Base-by-base conservation (phyloP, 2,797 vertebrate species). In the Rhinophrynus dorsalis region DNA sequence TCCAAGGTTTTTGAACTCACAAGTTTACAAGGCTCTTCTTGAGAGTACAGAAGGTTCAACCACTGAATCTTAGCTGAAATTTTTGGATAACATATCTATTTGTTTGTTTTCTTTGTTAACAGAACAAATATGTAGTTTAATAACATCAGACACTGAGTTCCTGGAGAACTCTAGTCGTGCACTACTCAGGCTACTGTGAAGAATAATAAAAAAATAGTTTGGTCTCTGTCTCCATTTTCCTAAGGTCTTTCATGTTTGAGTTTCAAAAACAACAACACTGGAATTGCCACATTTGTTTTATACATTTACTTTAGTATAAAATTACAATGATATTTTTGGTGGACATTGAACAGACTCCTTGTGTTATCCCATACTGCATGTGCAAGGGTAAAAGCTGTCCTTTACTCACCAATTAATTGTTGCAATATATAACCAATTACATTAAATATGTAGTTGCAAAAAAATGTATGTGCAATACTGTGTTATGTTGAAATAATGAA, bases 1-100 rank as follows among this genome's bases (percentile, higher is more conserved):
- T 79, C 97, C 97, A 74, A 94, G 97, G 83, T 99, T 99, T 92
- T 95, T 99, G 93, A 98, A 97, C 93, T 99, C 97, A 83, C 90
- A 95, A 64, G 90, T 98, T 90, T 99, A 97, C 91, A 96, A 95
- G 85, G 92, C 96, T 85, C 93, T 98, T 81, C 87, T 97, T 82
- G 94, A 94, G 91, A 95, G 81, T 91, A 95, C 91, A 92, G 91
- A 91, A 83, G 90, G 89, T 80, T 88, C 92, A 84, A 93, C 92
- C 90, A 92, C 94, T 83, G 94, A 96, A 88, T 94, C 94, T 86
- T 98, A 98, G 81, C 77, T 85, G 77, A 85, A 80, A 69, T 74
- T 77, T 66, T 81, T 72, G 78, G 80, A 80, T 62, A 84, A 79
- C 84, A 81, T 83, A 82, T 66, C 78, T 33, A 30, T 45, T 88